Base-by-base conservation (phyloP, 1,140 invertebrate genomes). In the Drosophila micromelanica region DNA sequence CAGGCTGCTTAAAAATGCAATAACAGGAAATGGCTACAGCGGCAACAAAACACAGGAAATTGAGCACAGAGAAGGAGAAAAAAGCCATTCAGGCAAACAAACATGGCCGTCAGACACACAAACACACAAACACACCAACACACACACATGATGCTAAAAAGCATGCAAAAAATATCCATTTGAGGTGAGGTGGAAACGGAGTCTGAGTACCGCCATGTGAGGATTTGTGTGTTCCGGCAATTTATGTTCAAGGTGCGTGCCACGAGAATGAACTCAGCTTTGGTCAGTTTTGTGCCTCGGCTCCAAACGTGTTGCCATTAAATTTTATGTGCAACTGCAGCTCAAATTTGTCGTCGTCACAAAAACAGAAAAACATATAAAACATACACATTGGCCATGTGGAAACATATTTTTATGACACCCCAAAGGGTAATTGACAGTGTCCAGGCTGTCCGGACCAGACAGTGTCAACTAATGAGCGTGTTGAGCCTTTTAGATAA, bases 161-260 rank as follows among this genome's bases (percentile, higher is more conserved):
- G 64, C 63, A 73, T 68, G 71, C 71, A 73, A 73, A 72, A 35
- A 67, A 51, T 73, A 51, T 54, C 48, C 56, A 48, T 49, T 48
- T 37, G 23, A 32, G 61, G 15, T 32, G 20, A 15, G 32, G 2
- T n/a, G 40, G 30, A 43, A 27, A 17, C 15, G 15, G 56, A 9
- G 3, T 11, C 12, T 12, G 7, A 27, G 17, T 4, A 2, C n/a
- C 9, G 46, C 2, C 17, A 69, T 61, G 48, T 51, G 61, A 48
- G 49, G 23, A 54, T 20, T 48, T 64, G 30, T 72, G 70, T 68
- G 65, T 37, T 51, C 43, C 12, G 64, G 64, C 71, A 73, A 73
- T 73, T 73, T 73, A 73, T 73, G 71, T 73, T 69, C 71, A 73
- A 73, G 71, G 71, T 73, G 71, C 71, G 71, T 73, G 71, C 64